Conservation (phyloP, 1,140 invertebrate species). For the Rhyacophila brunnea region DNA sequence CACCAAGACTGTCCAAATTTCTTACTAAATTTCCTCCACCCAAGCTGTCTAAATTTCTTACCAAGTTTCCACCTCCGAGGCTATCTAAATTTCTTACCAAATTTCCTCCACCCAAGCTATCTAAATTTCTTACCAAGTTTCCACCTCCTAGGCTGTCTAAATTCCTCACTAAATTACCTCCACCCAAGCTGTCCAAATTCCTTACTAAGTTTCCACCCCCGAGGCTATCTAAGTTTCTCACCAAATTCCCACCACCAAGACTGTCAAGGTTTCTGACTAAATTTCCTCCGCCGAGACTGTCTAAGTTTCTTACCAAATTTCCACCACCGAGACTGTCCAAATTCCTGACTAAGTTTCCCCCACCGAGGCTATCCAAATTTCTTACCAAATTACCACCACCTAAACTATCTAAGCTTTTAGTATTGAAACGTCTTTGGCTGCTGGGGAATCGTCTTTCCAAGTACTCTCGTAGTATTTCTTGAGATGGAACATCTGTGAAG, state of each 20-base stretch:
- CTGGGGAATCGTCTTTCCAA: conserved; percentile 1
- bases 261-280: conserved; percentile 43
- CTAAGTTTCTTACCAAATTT: conserved; percentile 42
- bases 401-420: conserved; percentile 38
- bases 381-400: conserved; percentile 39
- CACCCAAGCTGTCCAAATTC: conserved; percentile 40
- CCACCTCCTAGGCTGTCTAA: conserved; percentile 37
- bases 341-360: conserved; percentile 35
- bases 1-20: conserved; percentile 48
- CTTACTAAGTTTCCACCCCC: conserved; percentile 40
- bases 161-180: conserved; percentile 38
- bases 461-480: no score
- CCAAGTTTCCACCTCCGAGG: conserved; percentile 38
- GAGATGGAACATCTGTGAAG: no score
- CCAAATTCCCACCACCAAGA: conserved; percentile 44
- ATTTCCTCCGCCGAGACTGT: conserved; percentile 45
- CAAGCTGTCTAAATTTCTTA: conserved; percentile 47
- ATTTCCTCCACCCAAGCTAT: conserved; percentile 47
- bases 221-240: conserved; percentile 34
- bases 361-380: conserved; percentile 37
- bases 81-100: conserved; percentile 42
- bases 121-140: conserved; percentile 41
- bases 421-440: conserved; percentile 37
- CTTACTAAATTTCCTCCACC: conserved; percentile 51
- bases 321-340: conserved; percentile 49